Percentiles rank a stretch among this genome's conserved stretches.
Conservation (phyloP, 2,797 vertebrate genomes). For the Melanotaenia pygmaea region DNA sequence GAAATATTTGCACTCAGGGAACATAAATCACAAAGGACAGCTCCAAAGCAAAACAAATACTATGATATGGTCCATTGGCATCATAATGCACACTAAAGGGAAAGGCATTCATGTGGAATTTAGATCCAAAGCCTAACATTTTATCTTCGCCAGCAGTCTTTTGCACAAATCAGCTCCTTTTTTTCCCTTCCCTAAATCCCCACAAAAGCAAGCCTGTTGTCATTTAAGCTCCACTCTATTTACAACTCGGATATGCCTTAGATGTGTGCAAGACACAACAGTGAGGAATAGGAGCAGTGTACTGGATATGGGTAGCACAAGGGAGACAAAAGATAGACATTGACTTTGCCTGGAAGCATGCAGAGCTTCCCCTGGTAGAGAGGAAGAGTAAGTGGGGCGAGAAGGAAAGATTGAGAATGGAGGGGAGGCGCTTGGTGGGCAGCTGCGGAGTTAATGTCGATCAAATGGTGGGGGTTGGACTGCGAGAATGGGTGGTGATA, state of each 20-base stretch:
- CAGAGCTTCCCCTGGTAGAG: constrained; percentile 59
- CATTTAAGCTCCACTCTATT: constrained; percentile 79
- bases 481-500: constrained; percentile 55
- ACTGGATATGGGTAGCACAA: constrained; percentile 58
- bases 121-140: constrained; percentile 81
- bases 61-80: constrained; percentile 82
- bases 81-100: constrained; percentile 84
- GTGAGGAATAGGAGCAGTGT: constrained; percentile 56
- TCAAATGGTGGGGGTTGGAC: constrained; percentile 62
- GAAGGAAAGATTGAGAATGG: constrained; percentile 54
- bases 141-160: constrained; percentile 80
- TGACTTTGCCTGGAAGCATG: constrained; percentile 67
- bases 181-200: constrained; percentile 66
- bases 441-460: constrained; percentile 65
- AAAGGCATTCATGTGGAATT: constrained; percentile 82
- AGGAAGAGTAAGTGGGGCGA: constrained; percentile 64
- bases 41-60: constrained; percentile 83
- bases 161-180: constrained; percentile 74
- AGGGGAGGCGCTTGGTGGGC: constrained; percentile 54
- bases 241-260: constrained; percentile 71
- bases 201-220: constrained; percentile 76
- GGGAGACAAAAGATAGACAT: constrained; percentile 65
- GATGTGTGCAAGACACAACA: constrained; percentile 67
- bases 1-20: constrained; percentile 77
- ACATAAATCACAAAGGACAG: constrained; percentile 80